These are phyloP conservation scores for Aptenodytes forsteri DNA, from an alignment of 2,113 vertebrate species.

Conservation along the genomic window DNA sequence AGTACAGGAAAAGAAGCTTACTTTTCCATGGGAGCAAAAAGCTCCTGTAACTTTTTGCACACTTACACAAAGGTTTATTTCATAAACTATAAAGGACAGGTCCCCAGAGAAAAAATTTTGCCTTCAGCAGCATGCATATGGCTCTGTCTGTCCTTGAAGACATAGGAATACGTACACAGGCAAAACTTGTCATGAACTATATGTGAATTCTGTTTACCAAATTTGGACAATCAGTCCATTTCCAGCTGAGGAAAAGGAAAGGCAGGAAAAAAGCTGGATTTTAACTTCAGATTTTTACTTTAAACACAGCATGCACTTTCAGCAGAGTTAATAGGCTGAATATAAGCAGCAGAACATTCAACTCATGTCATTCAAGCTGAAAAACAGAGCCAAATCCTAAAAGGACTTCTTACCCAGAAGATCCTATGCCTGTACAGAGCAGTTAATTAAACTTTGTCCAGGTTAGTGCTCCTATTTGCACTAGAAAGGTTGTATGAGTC, in stretches of 20 bases:
- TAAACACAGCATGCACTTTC: not conserved
- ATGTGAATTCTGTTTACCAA: not conserved
- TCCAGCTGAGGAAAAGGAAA: conserved; percentile 25
- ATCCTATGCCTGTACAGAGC: not conserved
- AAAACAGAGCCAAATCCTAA: not conserved
- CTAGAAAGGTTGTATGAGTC: not conserved
- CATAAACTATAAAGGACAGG: not conserved
- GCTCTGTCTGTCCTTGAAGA: not conserved
- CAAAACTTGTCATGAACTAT: not conserved
- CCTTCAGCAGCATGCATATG: not conserved
- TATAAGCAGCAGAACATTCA: not conserved
- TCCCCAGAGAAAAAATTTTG: not conserved
- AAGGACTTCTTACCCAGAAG: not conserved
- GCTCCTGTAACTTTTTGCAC: not conserved
- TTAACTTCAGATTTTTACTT: not conserved
- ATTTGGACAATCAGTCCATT: not conserved
- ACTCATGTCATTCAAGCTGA: not conserved
- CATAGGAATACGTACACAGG: not conserved
- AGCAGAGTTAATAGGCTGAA: not conserved
- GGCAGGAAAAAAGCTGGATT: not conserved
- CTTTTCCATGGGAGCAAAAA: not conserved
- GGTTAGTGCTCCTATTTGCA: not conserved
- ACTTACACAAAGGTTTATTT: not conserved
- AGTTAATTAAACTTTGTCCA: not conserved
- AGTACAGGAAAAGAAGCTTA: not conserved